Conservation (phyloP, 2,797 vertebrate species). For the Bradypodion pumilum region DNA sequence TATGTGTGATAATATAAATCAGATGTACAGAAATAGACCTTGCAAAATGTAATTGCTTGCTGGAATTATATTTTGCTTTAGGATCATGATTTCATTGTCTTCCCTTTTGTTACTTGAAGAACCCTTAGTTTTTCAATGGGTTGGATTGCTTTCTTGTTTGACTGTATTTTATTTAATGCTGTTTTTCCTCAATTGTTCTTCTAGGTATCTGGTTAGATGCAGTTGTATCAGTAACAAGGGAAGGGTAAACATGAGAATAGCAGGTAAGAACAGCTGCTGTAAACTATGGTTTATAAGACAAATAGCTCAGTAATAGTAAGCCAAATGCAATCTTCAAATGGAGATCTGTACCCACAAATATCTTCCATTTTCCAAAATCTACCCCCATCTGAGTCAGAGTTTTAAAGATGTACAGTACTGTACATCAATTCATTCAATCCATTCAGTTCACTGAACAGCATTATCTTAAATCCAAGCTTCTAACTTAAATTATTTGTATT, state of each 20-base stretch:
- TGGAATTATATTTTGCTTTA: background rate
- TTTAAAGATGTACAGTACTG: too few species aligned
- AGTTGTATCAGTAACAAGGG: conserved; percentile 51
- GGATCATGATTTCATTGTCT: background rate
- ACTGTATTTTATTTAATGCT: background rate
- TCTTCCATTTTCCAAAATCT: background rate
- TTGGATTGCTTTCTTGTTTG: conserved; percentile 8
- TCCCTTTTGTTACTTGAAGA: conserved; percentile 22
- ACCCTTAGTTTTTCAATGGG: accelerated
- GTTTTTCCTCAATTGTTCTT: conserved; percentile 52
- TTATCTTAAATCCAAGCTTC: background rate
- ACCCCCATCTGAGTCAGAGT: background rate
- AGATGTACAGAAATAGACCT: background rate
- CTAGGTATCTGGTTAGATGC: conserved; percentile 73
- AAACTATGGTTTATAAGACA: background rate
- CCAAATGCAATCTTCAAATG: background rate
- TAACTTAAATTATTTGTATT: background rate
- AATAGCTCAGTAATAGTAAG: background rate
- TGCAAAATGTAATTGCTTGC: background rate
- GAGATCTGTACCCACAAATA: background rate
- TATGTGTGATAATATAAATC: background rate
- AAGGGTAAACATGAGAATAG: conserved; percentile 80
- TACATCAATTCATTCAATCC: too few species aligned
- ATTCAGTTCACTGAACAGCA: background rate
- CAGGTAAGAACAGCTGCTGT: conserved; percentile 69